Base-by-base conservation (phyloP, 1,140 invertebrate genomes). In the Xylocopa sonorina region DNA sequence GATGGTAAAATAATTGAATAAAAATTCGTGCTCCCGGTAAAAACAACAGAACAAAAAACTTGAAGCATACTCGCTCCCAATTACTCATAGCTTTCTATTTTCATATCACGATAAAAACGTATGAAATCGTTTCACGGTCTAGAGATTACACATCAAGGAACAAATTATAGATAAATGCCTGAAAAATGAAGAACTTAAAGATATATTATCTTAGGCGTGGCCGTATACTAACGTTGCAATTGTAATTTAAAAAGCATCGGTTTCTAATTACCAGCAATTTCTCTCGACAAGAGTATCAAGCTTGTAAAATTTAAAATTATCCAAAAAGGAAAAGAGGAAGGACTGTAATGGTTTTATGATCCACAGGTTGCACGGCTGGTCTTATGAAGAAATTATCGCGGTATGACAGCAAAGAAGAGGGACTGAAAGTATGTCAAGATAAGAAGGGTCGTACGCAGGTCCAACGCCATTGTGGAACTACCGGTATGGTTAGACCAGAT, bases 371-470 rank as follows among this genome's bases (percentile, higher is more conserved):
- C 10, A 21, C 38, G n/a, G 21, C 6, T 6, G 2, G 24, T 21
- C 5, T n/a, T 27, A 38, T 21, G 66, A 64, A 32, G 38, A 50
- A 51, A 46, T 84, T 84, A 84, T 84, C 82, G 38, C 72, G 38
- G 41, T 32, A 53, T 57, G 1, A 71, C 66, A 57, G 48, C 48
- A 72, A 62, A 34, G 76, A 51, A 84, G 83, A 48, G 69, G 67
- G 71, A 64, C 14, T 64, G 71, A 74, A 62, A 63, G 57, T 60
- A 64, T 46, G 66, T 80, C 81, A 63, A 75, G 78, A 72, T 71
- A 75, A 34, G 50, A 32, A 21, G 32, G 72, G 48, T 38, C 29
- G 9, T 41, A 27, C 41, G 21, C 51, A 51, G 66, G 41, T 83
- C 80, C 16, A n/a, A 53, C 55, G 58, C 75, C 81, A 82, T 43